phyloP scores from a whole-genome alignment of 1,140 invertebrate species.

The Halictus rubicundus region DNA sequence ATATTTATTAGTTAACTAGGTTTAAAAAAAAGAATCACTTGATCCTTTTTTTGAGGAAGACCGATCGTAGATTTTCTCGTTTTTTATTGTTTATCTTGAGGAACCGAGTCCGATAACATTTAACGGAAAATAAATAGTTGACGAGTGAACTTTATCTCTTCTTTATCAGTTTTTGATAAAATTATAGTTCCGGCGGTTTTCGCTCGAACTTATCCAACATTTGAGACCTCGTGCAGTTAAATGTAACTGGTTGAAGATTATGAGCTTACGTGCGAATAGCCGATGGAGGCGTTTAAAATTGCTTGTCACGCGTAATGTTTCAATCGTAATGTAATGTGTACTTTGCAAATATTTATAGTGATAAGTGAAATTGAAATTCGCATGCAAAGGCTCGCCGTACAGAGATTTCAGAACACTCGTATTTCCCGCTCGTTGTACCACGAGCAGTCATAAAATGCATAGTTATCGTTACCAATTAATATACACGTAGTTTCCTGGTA shows the following conservation, averaged over 20 bases:
- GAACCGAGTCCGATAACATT: neutral
- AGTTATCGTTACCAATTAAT: neutral
- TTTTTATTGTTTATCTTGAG: neutral
- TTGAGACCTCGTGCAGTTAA: neutral
- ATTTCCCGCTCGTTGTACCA: too few species aligned
- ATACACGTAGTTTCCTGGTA: neutral
- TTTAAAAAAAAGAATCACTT: too few species aligned
- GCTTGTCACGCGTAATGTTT: neutral
- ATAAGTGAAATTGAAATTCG: neutral
- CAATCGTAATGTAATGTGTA: neutral
- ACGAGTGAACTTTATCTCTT: neutral
- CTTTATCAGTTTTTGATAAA: slow-evolving; percentile 5
- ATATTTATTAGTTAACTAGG: too few species aligned
- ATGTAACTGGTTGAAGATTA: neutral
- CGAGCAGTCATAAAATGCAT: neutral
- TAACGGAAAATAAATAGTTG: neutral
- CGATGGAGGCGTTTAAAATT: neutral
- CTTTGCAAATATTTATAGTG: neutral
- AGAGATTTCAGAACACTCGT: neutral
- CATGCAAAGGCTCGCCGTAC: neutral
- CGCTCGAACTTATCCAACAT: neutral
- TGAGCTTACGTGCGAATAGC: neutral
- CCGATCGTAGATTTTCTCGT: too few species aligned
- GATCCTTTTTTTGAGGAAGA: neutral
- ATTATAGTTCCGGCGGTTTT: neutral